A percentile compares a stretch with the other conserved stretches of the same genome.
phyloP scores from a whole-genome alignment of 2,113 vertebrate species.

The Perca flavescens region DNA sequence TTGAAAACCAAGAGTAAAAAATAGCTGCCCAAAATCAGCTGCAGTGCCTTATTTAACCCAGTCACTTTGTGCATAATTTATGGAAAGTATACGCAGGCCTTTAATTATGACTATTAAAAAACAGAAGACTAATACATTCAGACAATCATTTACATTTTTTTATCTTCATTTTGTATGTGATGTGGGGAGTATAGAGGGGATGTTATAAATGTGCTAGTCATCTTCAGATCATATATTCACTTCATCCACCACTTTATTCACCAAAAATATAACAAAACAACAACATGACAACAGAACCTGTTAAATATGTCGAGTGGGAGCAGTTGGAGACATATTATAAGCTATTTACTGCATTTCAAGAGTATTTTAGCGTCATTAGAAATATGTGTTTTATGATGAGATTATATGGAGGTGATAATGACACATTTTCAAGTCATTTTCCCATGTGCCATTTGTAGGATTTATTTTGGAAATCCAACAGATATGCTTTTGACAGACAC shows the following conservation, averaged over 20 bases:
- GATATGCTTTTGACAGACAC: not conserved
- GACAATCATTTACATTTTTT: no score
- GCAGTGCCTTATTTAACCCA: not conserved
- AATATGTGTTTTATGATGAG: not conserved
- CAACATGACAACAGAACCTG: not conserved
- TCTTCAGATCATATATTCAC: not conserved
- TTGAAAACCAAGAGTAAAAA: not conserved
- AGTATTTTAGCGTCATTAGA: not conserved
- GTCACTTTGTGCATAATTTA: not conserved
- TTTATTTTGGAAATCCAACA: constrained; percentile 1
- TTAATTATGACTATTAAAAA: no score
- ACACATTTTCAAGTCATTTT: not conserved
- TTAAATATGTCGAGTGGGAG: no score
- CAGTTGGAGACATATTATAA: not conserved
- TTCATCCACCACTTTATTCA: not conserved
- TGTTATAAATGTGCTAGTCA: not conserved
- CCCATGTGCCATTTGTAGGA: not conserved
- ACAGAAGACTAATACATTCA: no score
- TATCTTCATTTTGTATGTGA: not conserved
- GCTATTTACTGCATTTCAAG: not conserved
- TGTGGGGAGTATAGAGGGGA: not conserved
- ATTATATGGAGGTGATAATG: not conserved
- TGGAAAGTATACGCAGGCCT: not conserved
- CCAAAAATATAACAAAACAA: not conserved
- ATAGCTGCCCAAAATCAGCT: not conserved